phyloP scores from a whole-genome alignment of 2,888 invertebrate species.

The Drosophila testacea region DNA sequence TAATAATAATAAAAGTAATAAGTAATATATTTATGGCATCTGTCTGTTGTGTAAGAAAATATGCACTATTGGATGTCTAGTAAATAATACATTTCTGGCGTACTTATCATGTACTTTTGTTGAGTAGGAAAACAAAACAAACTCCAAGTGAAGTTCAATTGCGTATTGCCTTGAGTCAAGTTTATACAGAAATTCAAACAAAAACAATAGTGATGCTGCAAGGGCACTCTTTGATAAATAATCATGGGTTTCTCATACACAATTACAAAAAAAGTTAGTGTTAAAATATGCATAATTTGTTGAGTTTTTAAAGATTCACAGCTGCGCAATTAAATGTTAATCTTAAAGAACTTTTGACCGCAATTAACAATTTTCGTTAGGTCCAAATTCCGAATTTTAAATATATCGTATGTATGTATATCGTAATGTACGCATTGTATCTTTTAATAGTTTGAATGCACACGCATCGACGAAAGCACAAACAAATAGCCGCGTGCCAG shows the following conservation, averaged over 20 bases:
- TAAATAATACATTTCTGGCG: conserved; percentile 10
- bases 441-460: conserved; percentile 61
- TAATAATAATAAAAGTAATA: too few species aligned
- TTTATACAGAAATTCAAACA: conserved; percentile 21
- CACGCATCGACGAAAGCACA: conserved; percentile 50
- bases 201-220: conserved; percentile 21
- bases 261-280: neutral
- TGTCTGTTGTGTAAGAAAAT: neutral
- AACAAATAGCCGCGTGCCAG: conserved; percentile 20
- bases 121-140: conserved; percentile 21
- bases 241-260: neutral
- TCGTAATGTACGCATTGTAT: conserved; percentile 29
- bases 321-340: neutral
- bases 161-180: conserved; percentile 55
- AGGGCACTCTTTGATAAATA: conserved; percentile 8
- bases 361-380: conserved; percentile 6
- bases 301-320: neutral
- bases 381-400: conserved; percentile 7
- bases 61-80: too few species aligned
- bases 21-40: too few species aligned
- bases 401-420: conserved; percentile 12
- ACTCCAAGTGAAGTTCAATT: conserved; percentile 53
- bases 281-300: neutral
- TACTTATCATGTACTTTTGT: conserved; percentile 8
- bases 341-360: neutral